Evolutionary conservation across 1,140 invertebrate species (phyloP), one percentile per base, ranked within the genome.

Genomic region (Pogonognathellus flavescens): DNA sequence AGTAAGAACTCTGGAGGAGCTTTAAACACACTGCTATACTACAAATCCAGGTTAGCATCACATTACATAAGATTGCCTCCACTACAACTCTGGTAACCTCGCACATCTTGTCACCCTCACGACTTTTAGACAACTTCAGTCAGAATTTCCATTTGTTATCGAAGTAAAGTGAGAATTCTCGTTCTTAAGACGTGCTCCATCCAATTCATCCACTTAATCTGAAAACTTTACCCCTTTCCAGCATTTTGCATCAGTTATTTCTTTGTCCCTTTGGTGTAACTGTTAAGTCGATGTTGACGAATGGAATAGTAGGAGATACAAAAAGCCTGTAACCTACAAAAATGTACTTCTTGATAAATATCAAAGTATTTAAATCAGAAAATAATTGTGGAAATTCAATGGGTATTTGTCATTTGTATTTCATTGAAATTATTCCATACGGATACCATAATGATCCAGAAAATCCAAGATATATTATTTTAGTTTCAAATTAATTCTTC

Each of bases 71-170:
- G 5, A 76, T 49, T 76, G 70, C 70, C 31, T 76, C 70, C 6
- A 6, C 41, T 76, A 49, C 41, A 76, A 76, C 70, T 31, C 41
- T 50, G 49, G n/a, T 50, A 76, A 76, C 70, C 70, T 31, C 14
- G 70, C 70, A 76, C 70, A 31, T 76, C 70, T 49, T 18, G 70
- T 76, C 70, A 76, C 70, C 70, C 70, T 31, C 31, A n/a, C n/a
- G 31, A 76, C 70, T 76, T 76, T 76, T 76, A 76, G 70, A 76
- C 70, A 76, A 76, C 70, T 76, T 50, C n/a, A 50, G 31, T 16
- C 70, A 31, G 31, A 41, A 50, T 76, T 76, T 31, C 70, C 70
- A 76, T 76, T 76, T 76, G 70, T 76, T 76, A 76, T 76, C 70
- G 13, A 18, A 50, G 16, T 31, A 50, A 50, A 76, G 70, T 76